Base-by-base conservation (phyloP, 1,140 invertebrate species). In the Plutomurus gul region DNA sequence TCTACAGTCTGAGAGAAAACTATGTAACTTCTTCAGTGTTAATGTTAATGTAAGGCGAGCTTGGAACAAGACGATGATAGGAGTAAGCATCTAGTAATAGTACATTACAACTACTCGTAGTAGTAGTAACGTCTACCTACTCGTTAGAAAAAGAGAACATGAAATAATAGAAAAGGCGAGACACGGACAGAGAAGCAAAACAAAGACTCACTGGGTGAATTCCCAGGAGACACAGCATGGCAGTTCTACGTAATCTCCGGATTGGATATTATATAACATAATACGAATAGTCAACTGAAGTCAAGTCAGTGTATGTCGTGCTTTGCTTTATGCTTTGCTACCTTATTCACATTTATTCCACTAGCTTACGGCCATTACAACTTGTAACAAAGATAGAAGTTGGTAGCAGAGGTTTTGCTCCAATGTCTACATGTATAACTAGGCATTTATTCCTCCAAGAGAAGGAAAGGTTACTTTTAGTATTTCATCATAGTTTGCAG, bases 191-290 rank as follows among this genome's bases (percentile, higher is more conserved):
- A 46, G 36, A 46, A 65, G 40, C 36, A 77, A 77, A 77, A 72
- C 76, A 78, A 72, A 78, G 76, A 73, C 76, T 78, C 76, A 72
- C 76, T 70, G 70, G 76, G 76, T 37, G 60, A 78, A 78, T 78
- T 78, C 76, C 60, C 76, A 78, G 60, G 76, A 65, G 76, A 37
- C 76, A n/a, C 76, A 78, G 65, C 76, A 78, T 78, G 76, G 51
- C 75, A 56, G 75, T 65, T 65, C 56, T 65, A 36, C 56, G 56
- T 65, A 65, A 65, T 65, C 56, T 65, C 56, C 30, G 56, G 27
- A 65, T 65, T 65, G 56, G 56, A 65, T 65, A 65, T 65, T 30
- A 65, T 65, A 65, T 4, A 36, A 65, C 56, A 65, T 36, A 36
- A 65, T 65, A 27, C 51, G 27, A 65, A 33, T 65, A 65, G 56